A percentile compares a stretch with the other conserved stretches of the same genome.
phyloP scores from a whole-genome alignment of 2,797 vertebrate species.

The Spea hammondii region DNA sequence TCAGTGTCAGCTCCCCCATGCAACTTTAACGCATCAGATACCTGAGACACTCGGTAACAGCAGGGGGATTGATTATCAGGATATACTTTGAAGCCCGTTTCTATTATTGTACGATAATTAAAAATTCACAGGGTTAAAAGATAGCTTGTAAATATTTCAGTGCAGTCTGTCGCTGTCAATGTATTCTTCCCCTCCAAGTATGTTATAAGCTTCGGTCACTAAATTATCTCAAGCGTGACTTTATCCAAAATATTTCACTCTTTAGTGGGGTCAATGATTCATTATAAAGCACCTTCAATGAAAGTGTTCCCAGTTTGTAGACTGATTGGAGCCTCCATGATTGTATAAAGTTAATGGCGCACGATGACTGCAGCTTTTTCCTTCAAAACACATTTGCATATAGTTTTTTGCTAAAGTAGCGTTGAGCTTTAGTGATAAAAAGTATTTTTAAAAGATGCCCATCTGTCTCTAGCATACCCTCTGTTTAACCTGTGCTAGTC shows the following conservation, averaged over 20 bases:
- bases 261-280: not conserved
- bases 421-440: not conserved
- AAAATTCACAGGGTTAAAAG: constrained; percentile 65
- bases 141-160: constrained; percentile 65
- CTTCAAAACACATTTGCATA: not conserved
- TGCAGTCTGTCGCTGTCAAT: not conserved
- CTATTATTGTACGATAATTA: constrained; percentile 63
- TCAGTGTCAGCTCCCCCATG: constrained; percentile 12
- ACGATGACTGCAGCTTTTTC: not conserved
- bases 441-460: not conserved
- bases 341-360: constrained; percentile 1
- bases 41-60: constrained; percentile 16
- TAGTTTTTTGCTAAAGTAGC: not conserved
- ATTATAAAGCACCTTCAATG: not conserved
- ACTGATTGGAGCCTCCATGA: not conserved
- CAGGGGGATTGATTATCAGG: constrained; percentile 34
- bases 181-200: constrained; percentile 2
- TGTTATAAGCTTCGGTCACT: not conserved
- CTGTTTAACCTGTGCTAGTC: constrained; percentile 14
- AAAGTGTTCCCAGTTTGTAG: not conserved
- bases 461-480: constrained; percentile 4
- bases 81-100: constrained; percentile 21
- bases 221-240: not conserved
- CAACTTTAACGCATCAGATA: constrained; percentile 22
- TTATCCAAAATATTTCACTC: not conserved